A percentile compares a stretch with the other conserved stretches of the same genome.
Conservation (phyloP, 2,888 invertebrate species). For the Pristionchus mayeri region DNA sequence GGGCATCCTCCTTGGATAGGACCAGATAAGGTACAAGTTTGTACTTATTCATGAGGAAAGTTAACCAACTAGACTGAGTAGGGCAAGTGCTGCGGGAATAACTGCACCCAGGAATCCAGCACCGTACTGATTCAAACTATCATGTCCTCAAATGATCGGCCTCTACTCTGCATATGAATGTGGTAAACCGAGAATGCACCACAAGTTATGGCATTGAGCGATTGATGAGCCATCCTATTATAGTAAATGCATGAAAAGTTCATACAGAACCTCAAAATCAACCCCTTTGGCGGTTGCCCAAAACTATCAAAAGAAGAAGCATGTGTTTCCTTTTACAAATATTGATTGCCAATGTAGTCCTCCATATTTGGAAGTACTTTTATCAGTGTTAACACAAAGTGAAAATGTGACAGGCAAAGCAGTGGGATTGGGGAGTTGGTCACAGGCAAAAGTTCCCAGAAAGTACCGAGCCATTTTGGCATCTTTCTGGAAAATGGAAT, state of each 20-base stretch:
- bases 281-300: too few species aligned
- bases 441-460: not conserved
- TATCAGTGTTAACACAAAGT: too few species aligned
- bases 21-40: too few species aligned
- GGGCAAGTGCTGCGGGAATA: not conserved
- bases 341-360: too few species aligned
- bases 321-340: not conserved
- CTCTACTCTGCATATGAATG: slow-evolving; percentile 20
- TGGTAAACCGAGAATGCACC: slow-evolving; percentile 5
- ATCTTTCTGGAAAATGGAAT: not conserved
- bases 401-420: not conserved
- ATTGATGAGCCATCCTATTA: not conserved
- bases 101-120: not conserved
- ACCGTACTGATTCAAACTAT: not conserved
- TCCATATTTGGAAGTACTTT: too few species aligned
- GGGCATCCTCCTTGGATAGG: not conserved
- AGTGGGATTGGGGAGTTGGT: not conserved
- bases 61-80: not conserved
- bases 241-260: not conserved
- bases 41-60: not conserved
- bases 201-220: not conserved
- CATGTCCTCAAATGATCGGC: not conserved
- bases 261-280: not conserved
- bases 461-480: not conserved
- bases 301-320: not conserved